These are phyloP conservation scores for Nycticebus coucang DNA, from an alignment of 2,113 vertebrate species.

Conservation along the genomic window DNA sequence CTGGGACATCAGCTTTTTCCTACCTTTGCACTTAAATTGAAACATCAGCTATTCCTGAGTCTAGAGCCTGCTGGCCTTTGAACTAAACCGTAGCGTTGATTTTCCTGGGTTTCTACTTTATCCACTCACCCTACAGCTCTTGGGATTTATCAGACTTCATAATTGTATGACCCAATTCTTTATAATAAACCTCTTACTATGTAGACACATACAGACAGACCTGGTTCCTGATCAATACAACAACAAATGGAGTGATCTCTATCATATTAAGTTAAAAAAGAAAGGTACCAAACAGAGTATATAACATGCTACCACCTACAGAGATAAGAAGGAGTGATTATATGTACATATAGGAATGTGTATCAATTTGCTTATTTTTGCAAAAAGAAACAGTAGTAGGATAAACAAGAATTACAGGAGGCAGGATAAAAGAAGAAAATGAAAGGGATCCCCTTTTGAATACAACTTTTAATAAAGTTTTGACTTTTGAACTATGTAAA, in stretches of 20 bases:
- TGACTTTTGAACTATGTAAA: conserved; percentile 8
- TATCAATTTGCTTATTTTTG: not conserved
- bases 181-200: not conserved
- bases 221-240: not conserved
- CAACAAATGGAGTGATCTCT: not conserved
- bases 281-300: not conserved
- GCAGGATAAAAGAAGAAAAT: not conserved
- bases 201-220: not conserved
- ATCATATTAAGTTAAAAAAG: not conserved
- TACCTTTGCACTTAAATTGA: not conserved
- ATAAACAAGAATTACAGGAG: not conserved
- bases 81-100: not conserved
- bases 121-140: not conserved
- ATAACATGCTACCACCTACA: not conserved
- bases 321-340: not conserved
- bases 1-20: not conserved
- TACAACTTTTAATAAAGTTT: not conserved
- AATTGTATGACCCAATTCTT: not conserved
- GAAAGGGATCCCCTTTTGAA: not conserved
- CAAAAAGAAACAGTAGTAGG: not conserved
- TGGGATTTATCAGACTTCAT: not conserved
- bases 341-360: not conserved
- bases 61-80: not conserved
- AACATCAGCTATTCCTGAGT: not conserved
- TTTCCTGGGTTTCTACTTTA: not conserved